These are phyloP conservation scores for Melanotaenia trifasciata DNA, from an alignment of 2,797 vertebrate genomes.

Conservation along the genomic window DNA sequence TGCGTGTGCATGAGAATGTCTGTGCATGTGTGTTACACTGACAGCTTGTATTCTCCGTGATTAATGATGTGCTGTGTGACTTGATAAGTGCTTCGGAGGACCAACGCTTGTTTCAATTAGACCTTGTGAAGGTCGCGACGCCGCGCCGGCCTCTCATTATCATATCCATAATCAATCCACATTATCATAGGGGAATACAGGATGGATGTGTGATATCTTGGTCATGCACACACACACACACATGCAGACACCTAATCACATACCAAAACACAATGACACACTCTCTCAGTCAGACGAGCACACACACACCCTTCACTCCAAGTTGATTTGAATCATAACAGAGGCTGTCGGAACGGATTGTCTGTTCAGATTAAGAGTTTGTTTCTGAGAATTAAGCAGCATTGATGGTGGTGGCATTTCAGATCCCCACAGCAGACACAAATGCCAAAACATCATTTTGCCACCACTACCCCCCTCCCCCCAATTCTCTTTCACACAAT, in stretches of 20 bases:
- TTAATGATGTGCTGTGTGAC: constrained; percentile 86
- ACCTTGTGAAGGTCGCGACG: constrained; percentile 85
- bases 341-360: constrained; percentile 80
- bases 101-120: constrained; percentile 86
- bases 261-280: constrained; percentile 82
- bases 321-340: constrained; percentile 83
- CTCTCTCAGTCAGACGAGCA: constrained; percentile 74
- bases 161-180: constrained; percentile 87
- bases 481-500: constrained; percentile 45
- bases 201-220: constrained; percentile 82
- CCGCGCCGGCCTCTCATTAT: constrained; percentile 84
- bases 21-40: constrained; percentile 69
- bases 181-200: constrained; percentile 83
- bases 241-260: constrained; percentile 76
- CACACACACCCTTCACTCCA: constrained; percentile 74
- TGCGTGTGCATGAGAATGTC: constrained; percentile 17
- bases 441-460: constrained; percentile 81
- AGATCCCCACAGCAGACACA: constrained; percentile 75
- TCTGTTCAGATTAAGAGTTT: constrained; percentile 82
- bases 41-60: constrained; percentile 85
- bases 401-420: constrained; percentile 84
- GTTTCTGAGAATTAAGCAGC: constrained; percentile 80
- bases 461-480: constrained; percentile 52
- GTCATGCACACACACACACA: constrained; percentile 66
- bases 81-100: constrained; percentile 86